Conservation (phyloP, 2,797 vertebrate species). For the Melanotaenia pygmaea region DNA sequence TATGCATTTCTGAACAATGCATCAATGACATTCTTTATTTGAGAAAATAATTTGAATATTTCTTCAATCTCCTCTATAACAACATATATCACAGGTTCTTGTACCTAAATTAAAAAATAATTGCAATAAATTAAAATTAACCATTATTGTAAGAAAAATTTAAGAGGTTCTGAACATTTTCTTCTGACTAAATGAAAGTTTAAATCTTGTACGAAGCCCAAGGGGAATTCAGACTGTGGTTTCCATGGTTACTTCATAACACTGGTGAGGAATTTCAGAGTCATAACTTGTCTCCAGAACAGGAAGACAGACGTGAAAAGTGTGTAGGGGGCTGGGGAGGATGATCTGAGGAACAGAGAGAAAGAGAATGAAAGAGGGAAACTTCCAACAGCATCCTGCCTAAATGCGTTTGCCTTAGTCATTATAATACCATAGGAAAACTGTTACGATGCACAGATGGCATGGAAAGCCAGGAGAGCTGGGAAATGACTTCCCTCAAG, state of each 20-base stretch:
- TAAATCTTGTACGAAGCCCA: slow-evolving; percentile 15
- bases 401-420: slow-evolving; percentile 46
- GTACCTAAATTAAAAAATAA: neutral
- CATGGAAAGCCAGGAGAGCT: slow-evolving; percentile 60
- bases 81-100: neutral
- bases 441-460: slow-evolving; percentile 52
- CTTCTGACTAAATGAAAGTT: slow-evolving; percentile 11
- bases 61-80: too few species aligned
- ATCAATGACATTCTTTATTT: too few species aligned
- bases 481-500: slow-evolving; percentile 67
- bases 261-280: slow-evolving; percentile 64
- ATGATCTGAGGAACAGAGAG: neutral
- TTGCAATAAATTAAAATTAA: neutral
- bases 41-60: neutral
- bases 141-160: neutral
- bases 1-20: neutral
- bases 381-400: slow-evolving; percentile 4
- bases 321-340: neutral
- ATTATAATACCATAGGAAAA: slow-evolving; percentile 45
- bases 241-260: slow-evolving; percentile 72
- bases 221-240: slow-evolving; percentile 35
- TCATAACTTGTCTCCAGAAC: slow-evolving; percentile 48
- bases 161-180: neutral
- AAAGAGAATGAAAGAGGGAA: slow-evolving; percentile 20
- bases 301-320: slow-evolving; percentile 9